Evolutionary conservation across 2,888 invertebrate species (phyloP), one percentile per base, ranked within the genome.

Genomic region (Cremastobaeus sp.): DNA sequence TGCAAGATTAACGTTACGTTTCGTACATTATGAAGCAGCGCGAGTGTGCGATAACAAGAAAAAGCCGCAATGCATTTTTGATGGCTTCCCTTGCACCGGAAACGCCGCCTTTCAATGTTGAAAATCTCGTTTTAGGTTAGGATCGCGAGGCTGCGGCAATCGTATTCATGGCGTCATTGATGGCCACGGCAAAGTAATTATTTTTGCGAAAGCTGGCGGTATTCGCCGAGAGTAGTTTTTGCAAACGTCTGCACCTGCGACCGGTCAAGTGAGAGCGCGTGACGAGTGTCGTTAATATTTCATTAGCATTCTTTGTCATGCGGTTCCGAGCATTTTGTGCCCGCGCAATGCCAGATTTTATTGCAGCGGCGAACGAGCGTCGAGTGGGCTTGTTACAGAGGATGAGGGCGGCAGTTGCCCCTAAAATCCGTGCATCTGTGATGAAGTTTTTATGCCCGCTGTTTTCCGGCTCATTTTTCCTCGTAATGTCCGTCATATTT

Each of bases 261-360:
- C 60, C 59, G 70, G 62, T 64, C 71, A 73, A 73, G 68, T 68
- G 60, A 62, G 60, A 65, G 78, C 79, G 79, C 81, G 81, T 83
- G 80, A 80, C 80, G 81, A 77, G 81, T 78, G 80, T 80, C 80
- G 81, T 83, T 81, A 84, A 84, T 84, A 83, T 84, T 84, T 81
- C 82, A 84, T 84, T 83, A 83, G 81, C 78, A 81, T 83, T 82
- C 81, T 78, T 82, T 82, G 81, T 80, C 71, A 78, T 72, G 77
- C 71, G 74, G 72, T 77, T 72, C 68, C 68, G 55, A 75, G 64
- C 66, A 72, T 68, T 77, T 72, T 74, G n/a, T n/a, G 57, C 47
- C 60, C 76, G 75, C 71, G 74, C 77, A 76, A 76, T 75, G 77
- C 55, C 66, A 68, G 78, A 78, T 81, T 83, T 83, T 81, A 78